Evolutionary conservation across 2,113 vertebrate species (phyloP), one percentile per base, ranked within the genome.

Genomic region (Myrmecobius fasciatus): DNA sequence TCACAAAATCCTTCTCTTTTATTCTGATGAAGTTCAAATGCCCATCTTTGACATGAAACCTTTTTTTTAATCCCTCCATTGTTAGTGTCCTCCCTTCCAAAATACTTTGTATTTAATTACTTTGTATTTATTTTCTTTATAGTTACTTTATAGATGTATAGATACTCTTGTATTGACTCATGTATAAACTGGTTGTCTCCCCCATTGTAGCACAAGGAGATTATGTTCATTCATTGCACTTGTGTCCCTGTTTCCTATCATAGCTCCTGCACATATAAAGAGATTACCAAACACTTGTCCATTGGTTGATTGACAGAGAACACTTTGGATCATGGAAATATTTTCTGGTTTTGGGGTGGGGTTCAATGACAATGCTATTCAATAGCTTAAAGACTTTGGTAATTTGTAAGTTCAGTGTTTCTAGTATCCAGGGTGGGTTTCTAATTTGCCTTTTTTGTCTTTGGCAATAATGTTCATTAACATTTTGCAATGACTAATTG

Each of bases 231-330:
- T 43, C 67, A 75, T 43, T n/a, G 67, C 43, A 75, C 36, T 75
- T 75, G 3, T 67, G 60, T 22, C 67, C 67, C 36, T 20, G 26
- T 75, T 75, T 24, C 25, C 43, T 89, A 49, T 22, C 47, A 52
- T 26, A 53, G 9, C 36, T 26, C 89, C 43, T 96, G 47, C 36
- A 91, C 17, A 75, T 67, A 46, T 53, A 24, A 31, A 25, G 14
- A 90, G 25, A 36, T 94, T 93, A 94, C 91, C 53, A 89, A 91
- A 67, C 89, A 31, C 54, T 94, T 49, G 43, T 48, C 89, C 67
- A 91, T n/a, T 83, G 20, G 56, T 51, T 89, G 75, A 89, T 75
- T 2, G 56, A 67, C 51, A 6, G 5, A 46, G 12, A 75, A 75
- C 36, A 75, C 14, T 75, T 67, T 75, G 36, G 36, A n/a, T 22